phyloP scores from a whole-genome alignment of 2,888 invertebrate genomes.

The Hermaeophaga mercurialis region DNA sequence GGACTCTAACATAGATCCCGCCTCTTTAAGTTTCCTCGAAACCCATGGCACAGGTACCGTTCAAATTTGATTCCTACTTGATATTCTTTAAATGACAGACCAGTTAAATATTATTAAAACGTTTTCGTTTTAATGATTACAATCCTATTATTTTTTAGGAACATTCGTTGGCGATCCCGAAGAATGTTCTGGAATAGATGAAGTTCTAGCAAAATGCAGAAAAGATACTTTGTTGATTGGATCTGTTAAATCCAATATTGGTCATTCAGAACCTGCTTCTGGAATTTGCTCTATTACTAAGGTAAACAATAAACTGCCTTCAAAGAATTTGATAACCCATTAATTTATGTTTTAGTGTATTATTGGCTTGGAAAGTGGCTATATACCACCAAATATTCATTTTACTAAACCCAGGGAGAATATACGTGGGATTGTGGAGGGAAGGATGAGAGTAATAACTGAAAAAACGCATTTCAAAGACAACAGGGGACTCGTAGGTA shows the following conservation, averaged over 20 bases:
- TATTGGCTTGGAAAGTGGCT: conserved; percentile 75
- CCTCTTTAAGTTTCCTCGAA: conserved; percentile 77
- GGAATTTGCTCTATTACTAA: conserved; percentile 84
- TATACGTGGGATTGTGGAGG: conserved; percentile 66
- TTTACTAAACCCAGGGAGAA: conserved; percentile 61
- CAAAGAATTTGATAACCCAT: background rate
- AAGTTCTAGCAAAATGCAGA: conserved; percentile 77
- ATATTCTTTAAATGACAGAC: background rate
- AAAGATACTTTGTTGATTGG: conserved; percentile 76
- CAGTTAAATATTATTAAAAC: no score
- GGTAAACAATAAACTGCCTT: conserved; percentile 58
- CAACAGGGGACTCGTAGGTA: conserved; percentile 74
- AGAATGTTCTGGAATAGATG: conserved; percentile 82
- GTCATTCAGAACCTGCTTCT: conserved; percentile 88
- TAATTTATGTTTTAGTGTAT: conserved; percentile 36
- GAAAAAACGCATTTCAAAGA: conserved; percentile 68
- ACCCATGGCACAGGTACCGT: conserved; percentile 85
- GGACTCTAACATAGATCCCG: conserved; percentile 73
- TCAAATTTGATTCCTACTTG: no score
- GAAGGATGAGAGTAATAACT: conserved; percentile 73
- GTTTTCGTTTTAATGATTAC: no score
- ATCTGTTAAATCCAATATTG: conserved; percentile 92
- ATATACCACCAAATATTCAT: conserved; percentile 86
- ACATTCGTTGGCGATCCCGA: conserved; percentile 90
- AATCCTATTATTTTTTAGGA: conserved; percentile 54